Evolutionary conservation across 2,797 vertebrate genomes (phyloP), one percentile per base, ranked within the genome.

Genomic region (Anabacerthia variegaticeps): DNA sequence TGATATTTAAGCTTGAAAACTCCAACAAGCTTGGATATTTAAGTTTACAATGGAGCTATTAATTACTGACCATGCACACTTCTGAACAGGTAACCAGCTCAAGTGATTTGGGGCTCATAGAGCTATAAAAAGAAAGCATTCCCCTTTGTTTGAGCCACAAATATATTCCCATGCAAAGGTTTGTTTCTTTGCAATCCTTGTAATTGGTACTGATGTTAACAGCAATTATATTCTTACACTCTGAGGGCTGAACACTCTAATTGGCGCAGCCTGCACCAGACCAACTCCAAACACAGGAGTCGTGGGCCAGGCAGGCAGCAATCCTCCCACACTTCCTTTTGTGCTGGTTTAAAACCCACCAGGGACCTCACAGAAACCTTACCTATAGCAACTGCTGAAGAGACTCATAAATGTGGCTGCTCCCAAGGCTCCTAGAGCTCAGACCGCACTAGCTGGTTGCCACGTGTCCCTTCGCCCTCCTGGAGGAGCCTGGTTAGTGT

Each of bases 361-460:
- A 46, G 95, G 59, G 93, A 88, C 65, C 55, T 85, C 68, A 48
- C 62, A 92, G 78, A 89, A 91, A 84, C 51, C 36, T 74, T 73
- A 89, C 66, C 37, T 62, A 66, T 6, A 59, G 71, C 46, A 91
- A 27, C 46, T 73, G 91, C 82, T 69, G 85, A 66, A 89, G 10
- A 8, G 5, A 76, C 48, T 37, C 62, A 41, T 93, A 91, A 95
- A 89, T 0, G 16, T 72, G n/a, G 56, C 86, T 56, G 81, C 49
- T 92, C 32, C 71, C 28, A 6, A 39, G 32, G 81, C 59, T 5
- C 2, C 7, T 28, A 30, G 39, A 7, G 55, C 65, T 41, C 67
- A 62, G 79, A 7, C 77, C 4, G 3, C 63, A 32, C 46, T 24
- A 48, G 36, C 78, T 76, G 52, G 26, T 87, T 87, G 74, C 77